These are phyloP conservation scores for Seira sanloemensis DNA, from an alignment of 2,888 invertebrate species.

Conservation along the genomic window DNA sequence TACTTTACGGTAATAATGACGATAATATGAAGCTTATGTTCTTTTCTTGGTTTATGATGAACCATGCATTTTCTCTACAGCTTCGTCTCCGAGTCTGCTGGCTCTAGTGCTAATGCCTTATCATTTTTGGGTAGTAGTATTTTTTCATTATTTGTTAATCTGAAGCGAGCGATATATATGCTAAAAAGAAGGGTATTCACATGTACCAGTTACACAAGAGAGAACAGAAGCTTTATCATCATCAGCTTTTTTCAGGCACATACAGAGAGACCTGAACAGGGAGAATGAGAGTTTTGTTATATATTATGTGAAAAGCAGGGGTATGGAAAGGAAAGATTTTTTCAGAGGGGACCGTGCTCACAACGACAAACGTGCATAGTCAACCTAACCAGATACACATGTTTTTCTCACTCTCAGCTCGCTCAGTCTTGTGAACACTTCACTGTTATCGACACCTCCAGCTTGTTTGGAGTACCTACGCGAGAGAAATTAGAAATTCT, in stretches of 20 bases:
- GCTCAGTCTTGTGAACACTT: slow-evolving; percentile 52
- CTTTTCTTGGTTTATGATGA: slow-evolving; percentile 8
- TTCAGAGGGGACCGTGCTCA: slow-evolving; percentile 19
- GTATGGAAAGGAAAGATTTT: neutral
- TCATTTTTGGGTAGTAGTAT: slow-evolving; percentile 23
- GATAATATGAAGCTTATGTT: slow-evolving; percentile 9
- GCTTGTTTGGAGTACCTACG: neutral
- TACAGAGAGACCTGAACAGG: too few species aligned
- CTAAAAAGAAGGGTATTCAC: neutral
- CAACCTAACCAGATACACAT: slow-evolving; percentile 56
- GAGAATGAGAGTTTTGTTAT: neutral
- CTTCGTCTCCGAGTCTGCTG: neutral
- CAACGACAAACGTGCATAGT: slow-evolving; percentile 51
- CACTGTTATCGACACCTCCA: slow-evolving; percentile 52
- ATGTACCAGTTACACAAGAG: neutral
- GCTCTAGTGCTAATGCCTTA: neutral
- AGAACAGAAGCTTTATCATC: neutral
- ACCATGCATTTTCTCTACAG: too few species aligned
- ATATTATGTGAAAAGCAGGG: neutral
- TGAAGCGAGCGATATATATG: too few species aligned
- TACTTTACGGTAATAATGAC: slow-evolving; percentile 7
- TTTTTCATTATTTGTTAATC: neutral
- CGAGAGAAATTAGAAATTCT: too few species aligned
- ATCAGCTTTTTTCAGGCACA: too few species aligned
- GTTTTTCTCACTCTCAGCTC: slow-evolving; percentile 50